Evolutionary conservation across 2,797 vertebrate species (phyloP).

Genomic region (Columba guinea): DNA sequence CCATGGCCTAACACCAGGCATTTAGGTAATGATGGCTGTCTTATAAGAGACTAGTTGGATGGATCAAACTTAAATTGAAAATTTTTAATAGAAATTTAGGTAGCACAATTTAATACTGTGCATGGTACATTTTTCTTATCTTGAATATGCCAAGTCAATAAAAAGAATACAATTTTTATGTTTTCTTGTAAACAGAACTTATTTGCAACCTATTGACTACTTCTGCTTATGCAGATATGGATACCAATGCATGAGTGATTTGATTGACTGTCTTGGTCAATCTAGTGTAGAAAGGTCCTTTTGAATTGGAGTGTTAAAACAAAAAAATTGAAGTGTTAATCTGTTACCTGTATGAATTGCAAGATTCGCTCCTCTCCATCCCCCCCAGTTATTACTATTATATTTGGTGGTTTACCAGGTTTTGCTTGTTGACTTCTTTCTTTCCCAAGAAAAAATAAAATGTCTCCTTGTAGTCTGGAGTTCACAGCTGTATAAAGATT

Average conservation of each 20-base stretch:
- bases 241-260: not conserved
- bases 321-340: not conserved
- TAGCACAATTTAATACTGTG: not conserved
- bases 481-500: not conserved
- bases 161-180: not conserved
- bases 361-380: not conserved
- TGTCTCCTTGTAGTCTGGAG: not conserved
- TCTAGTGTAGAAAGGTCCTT: not conserved
- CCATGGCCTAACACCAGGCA: not conserved
- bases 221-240: not conserved
- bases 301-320: not conserved
- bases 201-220: not conserved
- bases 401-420: not conserved
- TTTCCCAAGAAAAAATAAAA: not conserved
- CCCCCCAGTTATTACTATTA: not conserved
- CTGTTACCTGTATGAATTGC: not conserved
- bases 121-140: not conserved
- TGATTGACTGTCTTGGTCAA: not conserved
- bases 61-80: not conserved
- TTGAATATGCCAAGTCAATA: not conserved
- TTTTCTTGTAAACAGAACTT: not conserved
- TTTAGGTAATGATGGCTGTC: not conserved
- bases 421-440: not conserved
- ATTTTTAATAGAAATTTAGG: not conserved
- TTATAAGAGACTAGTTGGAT: not conserved